Evolutionary conservation across 2,113 vertebrate species (phyloP), one percentile per base, ranked within the genome.

Genomic region (Platysternon megacephalum): DNA sequence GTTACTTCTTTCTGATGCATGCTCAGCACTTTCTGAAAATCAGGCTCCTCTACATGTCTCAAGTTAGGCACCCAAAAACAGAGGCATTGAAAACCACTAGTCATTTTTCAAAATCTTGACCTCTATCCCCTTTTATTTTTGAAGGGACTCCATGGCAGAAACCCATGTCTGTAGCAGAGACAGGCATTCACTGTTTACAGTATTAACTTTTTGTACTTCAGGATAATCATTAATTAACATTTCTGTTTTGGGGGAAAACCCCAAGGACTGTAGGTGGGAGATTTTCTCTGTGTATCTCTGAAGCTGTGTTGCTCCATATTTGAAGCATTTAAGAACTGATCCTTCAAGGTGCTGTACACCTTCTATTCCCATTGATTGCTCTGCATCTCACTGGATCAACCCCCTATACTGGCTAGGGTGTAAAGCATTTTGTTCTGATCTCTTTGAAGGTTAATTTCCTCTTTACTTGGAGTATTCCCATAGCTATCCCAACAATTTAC

Each of bases 391-490:
- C 29, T 5, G 11, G 26, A 91, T 81, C 32, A 55, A 14, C 24
- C 79, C 58, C 17, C 61, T 29, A 51, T 22, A 51, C 26, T 93
- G 44, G 85, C 35, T 90, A 55, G 53, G 11, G 7, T 72, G 65
- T 87, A 53, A 93, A 16, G 32, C 35, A 32, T 90, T 95, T 93
- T 93, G 61, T 91, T 95, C 35, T 94, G 49, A 86, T 28, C 42
- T 96, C 94, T 94, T 78, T 95, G 84, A 89, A 93, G 51, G 26
- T 93, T 91, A 87, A 58, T 89, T 85, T 95, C 55, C 39, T 12
- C n/a, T 78, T 87, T 89, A 86, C 35, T 35, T 82, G 61, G 53
- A 48, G 4, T 90, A 87, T 95, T 94, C 61, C 49, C n/a, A 85
- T n/a, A 78, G 61, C 28, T 93, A 21, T n/a, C 58, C 26, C 35